Evolutionary conservation across 2,888 invertebrate species (phyloP).

Genomic region (Apotomis betuletana): DNA sequence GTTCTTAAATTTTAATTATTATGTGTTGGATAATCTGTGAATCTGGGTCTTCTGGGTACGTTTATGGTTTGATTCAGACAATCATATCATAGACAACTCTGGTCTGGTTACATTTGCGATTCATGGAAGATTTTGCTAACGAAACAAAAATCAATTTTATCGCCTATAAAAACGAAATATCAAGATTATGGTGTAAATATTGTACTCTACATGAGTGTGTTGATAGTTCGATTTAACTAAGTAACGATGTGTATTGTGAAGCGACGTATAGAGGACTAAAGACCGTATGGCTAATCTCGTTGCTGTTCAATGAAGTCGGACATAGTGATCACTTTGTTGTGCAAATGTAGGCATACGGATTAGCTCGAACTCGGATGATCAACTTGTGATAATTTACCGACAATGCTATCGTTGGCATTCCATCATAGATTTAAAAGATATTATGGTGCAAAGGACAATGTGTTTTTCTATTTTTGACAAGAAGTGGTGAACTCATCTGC

Average conservation of each 20-base stretch:
- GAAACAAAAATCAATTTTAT: constrained; percentile 37
- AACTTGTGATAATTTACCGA: constrained; percentile 43
- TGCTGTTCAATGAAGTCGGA: constrained; percentile 50
- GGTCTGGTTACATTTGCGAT: constrained; percentile 38
- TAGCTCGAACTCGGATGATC: constrained; percentile 47
- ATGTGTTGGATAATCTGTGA: neutral
- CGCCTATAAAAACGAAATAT: constrained; percentile 1
- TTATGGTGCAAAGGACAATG: constrained; percentile 57
- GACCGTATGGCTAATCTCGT: constrained; percentile 53
- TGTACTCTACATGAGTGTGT: constrained; percentile 4
- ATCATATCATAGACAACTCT: constrained; percentile 31
- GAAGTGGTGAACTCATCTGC: constrained; percentile 50
- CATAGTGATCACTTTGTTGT: constrained; percentile 57
- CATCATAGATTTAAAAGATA: constrained; percentile 63
- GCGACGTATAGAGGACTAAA: constrained; percentile 10
- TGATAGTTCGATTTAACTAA: constrained; percentile 3
- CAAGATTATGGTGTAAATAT: neutral
- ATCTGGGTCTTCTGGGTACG: neutral
- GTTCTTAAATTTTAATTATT: no score
- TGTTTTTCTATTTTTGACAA: constrained; percentile 52
- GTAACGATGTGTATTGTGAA: constrained; percentile 15
- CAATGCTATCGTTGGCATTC: constrained; percentile 57
- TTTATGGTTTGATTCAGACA: constrained; percentile 29
- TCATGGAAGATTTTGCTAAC: constrained; percentile 38
- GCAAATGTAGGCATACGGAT: constrained; percentile 55